Percentiles rank a stretch among this genome's conserved stretches.
Evolutionary conservation across 2,888 invertebrate genomes (phyloP).

Genomic region (Eupeodes latifasciatus): DNA sequence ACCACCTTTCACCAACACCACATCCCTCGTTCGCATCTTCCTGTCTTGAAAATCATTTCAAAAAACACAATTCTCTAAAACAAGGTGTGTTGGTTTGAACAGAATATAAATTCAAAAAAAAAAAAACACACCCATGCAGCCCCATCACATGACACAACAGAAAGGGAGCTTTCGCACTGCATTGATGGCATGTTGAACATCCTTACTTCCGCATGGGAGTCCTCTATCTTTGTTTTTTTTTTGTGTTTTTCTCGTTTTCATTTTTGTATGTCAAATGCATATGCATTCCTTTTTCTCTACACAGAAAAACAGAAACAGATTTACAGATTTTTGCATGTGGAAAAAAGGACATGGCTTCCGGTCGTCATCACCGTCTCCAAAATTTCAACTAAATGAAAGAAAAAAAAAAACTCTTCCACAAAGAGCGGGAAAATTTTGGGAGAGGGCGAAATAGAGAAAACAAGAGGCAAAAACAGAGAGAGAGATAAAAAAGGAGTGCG

Average conservation of each 20-base stretch:
- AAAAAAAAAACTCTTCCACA: background rate
- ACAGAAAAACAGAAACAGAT: conserved; percentile 4
- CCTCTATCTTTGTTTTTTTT: conserved; percentile 12
- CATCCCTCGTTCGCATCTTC: background rate
- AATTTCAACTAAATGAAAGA: background rate
- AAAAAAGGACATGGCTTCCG: conserved; percentile 63
- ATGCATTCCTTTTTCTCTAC: conserved; percentile 66
- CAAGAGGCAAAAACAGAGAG: conserved; percentile 5
- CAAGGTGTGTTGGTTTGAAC: conserved; percentile 61
- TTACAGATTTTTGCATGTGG: conserved; percentile 40
- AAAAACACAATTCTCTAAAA: conserved; percentile 47
- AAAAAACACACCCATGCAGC: conserved; percentile 19
- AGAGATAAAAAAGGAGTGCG: background rate
- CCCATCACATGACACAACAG: conserved; percentile 47
- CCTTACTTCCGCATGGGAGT: conserved; percentile 64
- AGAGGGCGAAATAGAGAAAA: conserved; percentile 23
- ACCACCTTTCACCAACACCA: conserved; percentile 31
- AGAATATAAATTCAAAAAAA: conserved; percentile 39
- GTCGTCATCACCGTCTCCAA: conserved; percentile 32
- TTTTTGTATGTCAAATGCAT: conserved; percentile 63
- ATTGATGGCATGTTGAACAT: conserved; percentile 68
- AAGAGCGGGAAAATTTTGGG: conserved; percentile 20
- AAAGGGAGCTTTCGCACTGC: conserved; percentile 64
- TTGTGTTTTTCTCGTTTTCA: conserved; percentile 38
- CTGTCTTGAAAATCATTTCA: background rate